Conservation (phyloP, 2,888 invertebrate genomes). For the Synergus itoensis region DNA sequence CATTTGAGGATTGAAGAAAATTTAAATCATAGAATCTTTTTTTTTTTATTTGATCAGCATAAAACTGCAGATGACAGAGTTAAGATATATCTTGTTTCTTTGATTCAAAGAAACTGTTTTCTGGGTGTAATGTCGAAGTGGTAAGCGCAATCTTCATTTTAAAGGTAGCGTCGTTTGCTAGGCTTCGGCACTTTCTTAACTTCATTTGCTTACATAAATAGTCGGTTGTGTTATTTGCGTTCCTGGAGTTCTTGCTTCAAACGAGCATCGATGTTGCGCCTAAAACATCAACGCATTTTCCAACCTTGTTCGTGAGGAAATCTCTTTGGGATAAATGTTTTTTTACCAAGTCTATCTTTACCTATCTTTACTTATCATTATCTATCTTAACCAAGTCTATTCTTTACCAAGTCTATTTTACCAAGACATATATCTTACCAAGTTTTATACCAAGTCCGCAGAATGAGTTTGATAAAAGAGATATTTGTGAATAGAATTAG, state of each 20-base stretch:
- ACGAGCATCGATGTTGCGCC: constrained; percentile 9
- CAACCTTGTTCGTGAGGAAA: constrained; percentile 11
- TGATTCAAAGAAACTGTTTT: too few relatives aligned
- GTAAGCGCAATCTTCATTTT: constrained; percentile 18
- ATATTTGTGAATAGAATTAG: background rate
- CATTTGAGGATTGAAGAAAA: background rate
- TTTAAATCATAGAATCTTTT: constrained; percentile 1
- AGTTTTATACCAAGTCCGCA: too few relatives aligned
- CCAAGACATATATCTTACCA: too few relatives aligned
- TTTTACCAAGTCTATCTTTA: background rate
- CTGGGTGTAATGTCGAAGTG: background rate
- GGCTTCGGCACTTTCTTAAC: constrained; percentile 35
- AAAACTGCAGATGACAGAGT: constrained; percentile 19
- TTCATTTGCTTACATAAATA: constrained; percentile 40
- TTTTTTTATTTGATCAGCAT: background rate
- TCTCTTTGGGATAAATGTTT: background rate
- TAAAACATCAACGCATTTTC: constrained; percentile 35
- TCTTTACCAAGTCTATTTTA: too few relatives aligned
- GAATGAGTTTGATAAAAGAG: background rate
- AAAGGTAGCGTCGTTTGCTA: constrained; percentile 25
- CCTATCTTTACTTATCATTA: too few relatives aligned
- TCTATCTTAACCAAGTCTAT: too few relatives aligned
- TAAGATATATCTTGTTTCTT: background rate
- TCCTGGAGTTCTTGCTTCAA: constrained; percentile 23
- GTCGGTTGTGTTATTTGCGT: constrained; percentile 37